These are phyloP conservation scores for Pygmarrhopalites habei DNA, from an alignment of 1,140 invertebrate species.

Conservation along the genomic window DNA sequence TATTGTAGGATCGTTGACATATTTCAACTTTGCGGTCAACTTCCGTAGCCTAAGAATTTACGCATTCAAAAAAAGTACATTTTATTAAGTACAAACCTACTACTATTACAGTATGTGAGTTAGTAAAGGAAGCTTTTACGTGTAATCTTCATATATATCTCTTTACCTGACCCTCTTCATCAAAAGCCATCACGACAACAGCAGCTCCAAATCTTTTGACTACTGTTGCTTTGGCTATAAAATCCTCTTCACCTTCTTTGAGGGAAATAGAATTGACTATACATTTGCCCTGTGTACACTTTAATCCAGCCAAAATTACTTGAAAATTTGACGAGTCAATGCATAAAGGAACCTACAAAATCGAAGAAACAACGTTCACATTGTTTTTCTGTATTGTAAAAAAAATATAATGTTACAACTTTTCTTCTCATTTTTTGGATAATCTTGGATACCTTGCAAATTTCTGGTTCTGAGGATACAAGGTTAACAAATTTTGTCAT, in stretches of 20 bases:
- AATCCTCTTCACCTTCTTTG: slow-evolving; percentile 55
- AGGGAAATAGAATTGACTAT: slow-evolving; percentile 55
- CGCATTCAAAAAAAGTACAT: slow-evolving; percentile 15
- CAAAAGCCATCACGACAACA: slow-evolving; percentile 54
- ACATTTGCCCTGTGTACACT: slow-evolving; percentile 54
- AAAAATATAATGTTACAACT: neutral
- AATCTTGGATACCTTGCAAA: slow-evolving; percentile 46
- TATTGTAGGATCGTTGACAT: slow-evolving; percentile 50
- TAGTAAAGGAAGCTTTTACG: neutral
- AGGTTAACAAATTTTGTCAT: slow-evolving; percentile 57
- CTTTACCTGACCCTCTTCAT: slow-evolving; percentile 53
- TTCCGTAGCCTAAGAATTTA: slow-evolving; percentile 49
- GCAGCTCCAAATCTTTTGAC: slow-evolving; percentile 53
- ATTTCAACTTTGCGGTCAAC: slow-evolving; percentile 52
- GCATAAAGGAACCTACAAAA: slow-evolving; percentile 51
- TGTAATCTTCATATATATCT: slow-evolving; percentile 45
- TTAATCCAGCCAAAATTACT: slow-evolving; percentile 52
- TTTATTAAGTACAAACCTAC: neutral
- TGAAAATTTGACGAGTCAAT: slow-evolving; percentile 57
- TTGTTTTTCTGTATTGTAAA: no score
- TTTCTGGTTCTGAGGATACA: slow-evolving; percentile 54
- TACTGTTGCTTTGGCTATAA: slow-evolving; percentile 47
- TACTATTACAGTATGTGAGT: slow-evolving; percentile 1
- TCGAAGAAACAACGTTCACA: slow-evolving; percentile 11
- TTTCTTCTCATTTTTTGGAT: neutral